Conservation (phyloP, 2,113 vertebrate genomes). For the Lycaon pictus region DNA sequence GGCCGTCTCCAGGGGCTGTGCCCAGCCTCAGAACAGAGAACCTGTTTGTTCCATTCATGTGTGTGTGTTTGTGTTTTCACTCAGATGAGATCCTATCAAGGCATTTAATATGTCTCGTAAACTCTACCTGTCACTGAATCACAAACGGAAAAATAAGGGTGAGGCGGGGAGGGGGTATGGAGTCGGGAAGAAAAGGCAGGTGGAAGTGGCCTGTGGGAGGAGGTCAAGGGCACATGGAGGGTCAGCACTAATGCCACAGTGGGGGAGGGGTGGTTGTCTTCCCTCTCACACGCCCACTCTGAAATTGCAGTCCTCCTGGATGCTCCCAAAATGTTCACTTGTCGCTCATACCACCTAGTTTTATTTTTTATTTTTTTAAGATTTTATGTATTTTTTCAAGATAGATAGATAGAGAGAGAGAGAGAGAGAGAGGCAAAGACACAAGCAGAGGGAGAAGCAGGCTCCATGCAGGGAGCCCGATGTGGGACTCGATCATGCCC, state of each 20-base stretch:
- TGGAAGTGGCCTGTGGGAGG: not conserved
- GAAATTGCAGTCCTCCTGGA: rapidly evolving
- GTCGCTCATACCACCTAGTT: rapidly evolving
- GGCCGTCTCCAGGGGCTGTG: no score
- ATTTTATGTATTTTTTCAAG: no score
- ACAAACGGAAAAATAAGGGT: not conserved
- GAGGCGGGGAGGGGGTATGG: rapidly evolving
- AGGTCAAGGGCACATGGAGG: no score
- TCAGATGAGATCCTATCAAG: not conserved
- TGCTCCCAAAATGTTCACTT: rapidly evolving
- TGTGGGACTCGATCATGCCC: no score
- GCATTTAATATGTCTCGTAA: not conserved
- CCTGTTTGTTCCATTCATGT: not conserved
- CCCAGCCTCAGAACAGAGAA: no score
- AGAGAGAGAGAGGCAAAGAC: no score
- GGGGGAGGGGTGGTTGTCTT: not conserved
- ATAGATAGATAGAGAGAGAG: no score
- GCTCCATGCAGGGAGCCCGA: no score
- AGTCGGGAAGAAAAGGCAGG: not conserved
- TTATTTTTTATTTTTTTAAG: not conserved
- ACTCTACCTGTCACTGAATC: not conserved
- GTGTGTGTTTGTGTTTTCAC: not conserved
- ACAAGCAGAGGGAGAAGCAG: no score
- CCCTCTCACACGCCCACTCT: rapidly evolving
- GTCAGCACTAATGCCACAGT: not conserved